Conservation (phyloP, 2,113 vertebrate genomes). For the Urocolius indicus region DNA sequence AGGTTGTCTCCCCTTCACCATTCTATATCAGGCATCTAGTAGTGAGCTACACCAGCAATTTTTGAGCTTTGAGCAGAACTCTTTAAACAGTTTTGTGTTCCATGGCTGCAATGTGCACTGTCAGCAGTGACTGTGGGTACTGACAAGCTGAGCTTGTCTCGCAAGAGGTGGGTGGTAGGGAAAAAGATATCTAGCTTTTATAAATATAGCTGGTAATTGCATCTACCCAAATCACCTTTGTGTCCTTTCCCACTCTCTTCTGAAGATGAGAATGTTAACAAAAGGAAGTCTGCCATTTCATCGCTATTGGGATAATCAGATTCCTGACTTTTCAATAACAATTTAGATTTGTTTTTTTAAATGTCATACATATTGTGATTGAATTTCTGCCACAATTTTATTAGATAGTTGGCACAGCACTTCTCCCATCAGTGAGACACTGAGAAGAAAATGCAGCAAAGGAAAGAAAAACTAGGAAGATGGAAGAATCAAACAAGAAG, state of each 20-base stretch:
- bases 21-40: neutral
- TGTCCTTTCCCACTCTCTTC: constrained; percentile 22
- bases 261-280: neutral
- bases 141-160: constrained; percentile 22
- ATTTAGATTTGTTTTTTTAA: neutral
- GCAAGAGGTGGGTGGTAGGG: neutral
- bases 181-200: constrained; percentile 3
- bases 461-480: neutral
- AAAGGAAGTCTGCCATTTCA: constrained; percentile 27
- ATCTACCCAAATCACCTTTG: constrained; percentile 13
- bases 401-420: constrained; percentile 43
- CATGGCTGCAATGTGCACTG: neutral
- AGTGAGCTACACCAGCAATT: neutral
- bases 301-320: neutral
- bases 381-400: constrained; percentile 46
- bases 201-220: constrained; percentile 35
- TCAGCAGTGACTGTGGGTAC: constrained; percentile 32
- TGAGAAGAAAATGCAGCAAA: neutral
- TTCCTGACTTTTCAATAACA: constrained; percentile 22
- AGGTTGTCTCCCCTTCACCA: neutral
- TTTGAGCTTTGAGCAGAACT: neutral
- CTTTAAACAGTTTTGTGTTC: neutral
- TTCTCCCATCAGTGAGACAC: neutral
- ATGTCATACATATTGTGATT: constrained; percentile 5
- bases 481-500: neutral